Conservation (phyloP, 1,140 invertebrate genomes). For the Neocloeon triangulifer region DNA sequence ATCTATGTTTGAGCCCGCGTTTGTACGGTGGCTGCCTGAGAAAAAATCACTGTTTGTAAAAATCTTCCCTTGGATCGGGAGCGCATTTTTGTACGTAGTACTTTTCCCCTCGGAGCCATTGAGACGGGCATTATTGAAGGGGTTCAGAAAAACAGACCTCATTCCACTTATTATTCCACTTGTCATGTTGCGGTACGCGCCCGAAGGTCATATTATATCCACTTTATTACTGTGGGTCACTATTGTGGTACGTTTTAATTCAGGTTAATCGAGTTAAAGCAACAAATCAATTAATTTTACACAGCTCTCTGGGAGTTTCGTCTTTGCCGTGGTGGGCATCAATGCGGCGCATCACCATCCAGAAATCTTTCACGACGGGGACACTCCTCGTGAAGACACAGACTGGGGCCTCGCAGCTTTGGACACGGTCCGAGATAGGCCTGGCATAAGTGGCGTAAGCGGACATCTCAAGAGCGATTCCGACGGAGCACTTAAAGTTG, state of each 20-base stretch:
- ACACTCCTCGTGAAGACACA: conserved; percentile 18
- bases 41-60: conserved; percentile 19
- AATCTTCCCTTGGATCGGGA: conserved; percentile 21
- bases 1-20: conserved; percentile 39
- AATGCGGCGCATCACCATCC: conserved; percentile 68
- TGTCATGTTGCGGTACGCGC: conserved; percentile 25
- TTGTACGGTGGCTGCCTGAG: conserved; percentile 43
- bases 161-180: conserved; percentile 26
- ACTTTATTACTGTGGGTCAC: too few species aligned
- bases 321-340: conserved; percentile 38
- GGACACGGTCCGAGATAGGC: conserved; percentile 46
- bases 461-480: conserved; percentile 2
- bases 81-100: conserved; percentile 23
- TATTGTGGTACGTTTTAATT: too few species aligned
- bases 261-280: too few species aligned
- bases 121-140: conserved; percentile 14
- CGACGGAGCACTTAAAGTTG: too few species aligned
- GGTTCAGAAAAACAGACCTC: conserved; percentile 17
- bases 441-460: conserved; percentile 31
- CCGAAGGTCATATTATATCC: too few species aligned
- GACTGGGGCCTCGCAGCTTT: conserved; percentile 63
- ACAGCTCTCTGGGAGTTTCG: conserved; percentile 35
- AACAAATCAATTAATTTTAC: too few species aligned
- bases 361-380: conserved; percentile 19
- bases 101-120: conserved; percentile 18